A percentile compares a stretch with the other conserved stretches of the same genome.
Conservation (phyloP, 2,797 vertebrate genomes). For the Microchirus variegatus region DNA sequence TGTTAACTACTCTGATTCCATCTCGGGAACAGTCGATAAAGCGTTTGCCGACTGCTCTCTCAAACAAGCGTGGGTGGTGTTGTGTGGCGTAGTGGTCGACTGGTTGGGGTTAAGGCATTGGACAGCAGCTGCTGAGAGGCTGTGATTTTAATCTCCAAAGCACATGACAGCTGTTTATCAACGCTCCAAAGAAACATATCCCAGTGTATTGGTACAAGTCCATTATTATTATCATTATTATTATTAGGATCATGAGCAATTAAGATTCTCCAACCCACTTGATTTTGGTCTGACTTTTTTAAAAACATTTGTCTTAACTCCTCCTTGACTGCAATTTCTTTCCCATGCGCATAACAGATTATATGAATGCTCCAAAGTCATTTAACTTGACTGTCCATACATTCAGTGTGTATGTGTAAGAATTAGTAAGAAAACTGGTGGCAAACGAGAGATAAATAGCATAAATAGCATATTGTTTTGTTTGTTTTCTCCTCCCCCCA, state of each 20-base stretch:
- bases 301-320: slow-evolving; percentile 37
- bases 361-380: slow-evolving; percentile 59
- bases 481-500: neutral
- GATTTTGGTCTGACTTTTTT: slow-evolving; percentile 54
- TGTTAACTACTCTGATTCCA: slow-evolving; percentile 33
- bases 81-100: slow-evolving; percentile 12
- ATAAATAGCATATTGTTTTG: slow-evolving; percentile 64
- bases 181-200: slow-evolving; percentile 51
- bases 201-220: slow-evolving; percentile 36
- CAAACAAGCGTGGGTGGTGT: slow-evolving; percentile 35
- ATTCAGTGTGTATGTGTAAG: slow-evolving; percentile 77
- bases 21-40: slow-evolving; percentile 26
- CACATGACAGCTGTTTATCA: slow-evolving; percentile 35
- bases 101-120: slow-evolving; percentile 81
- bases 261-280: slow-evolving; percentile 26
- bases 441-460: slow-evolving; percentile 75
- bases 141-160: slow-evolving; percentile 47
- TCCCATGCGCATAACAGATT: slow-evolving; percentile 65
- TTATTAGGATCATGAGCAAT: slow-evolving; percentile 34
- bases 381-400: slow-evolving; percentile 70
- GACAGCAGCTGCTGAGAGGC: slow-evolving; percentile 69
- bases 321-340: slow-evolving; percentile 52
- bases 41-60: slow-evolving; percentile 20
- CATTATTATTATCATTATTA: slow-evolving; percentile 29
- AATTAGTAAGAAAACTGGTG: slow-evolving; percentile 68